phyloP scores from a whole-genome alignment of 2,888 invertebrate genomes.

The Chaetogeoica ovagalla region DNA sequence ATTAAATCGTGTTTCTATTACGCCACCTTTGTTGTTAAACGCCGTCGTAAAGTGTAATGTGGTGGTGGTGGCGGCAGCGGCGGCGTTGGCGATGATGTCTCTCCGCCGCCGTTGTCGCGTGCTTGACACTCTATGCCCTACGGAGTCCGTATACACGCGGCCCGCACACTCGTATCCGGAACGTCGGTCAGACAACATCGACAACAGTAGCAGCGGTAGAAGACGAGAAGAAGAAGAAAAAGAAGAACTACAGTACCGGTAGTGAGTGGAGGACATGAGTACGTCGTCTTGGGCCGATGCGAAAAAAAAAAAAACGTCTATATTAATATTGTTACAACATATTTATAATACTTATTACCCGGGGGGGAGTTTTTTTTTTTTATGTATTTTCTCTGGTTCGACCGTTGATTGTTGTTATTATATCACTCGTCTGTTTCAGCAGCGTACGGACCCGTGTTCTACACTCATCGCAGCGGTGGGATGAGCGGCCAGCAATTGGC shows the following conservation, averaged over 20 bases:
- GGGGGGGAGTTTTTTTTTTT: background rate
- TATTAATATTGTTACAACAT: too few relatives aligned
- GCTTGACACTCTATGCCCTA: background rate
- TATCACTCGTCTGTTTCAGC: background rate
- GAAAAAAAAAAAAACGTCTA: too few relatives aligned
- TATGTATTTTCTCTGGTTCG: background rate
- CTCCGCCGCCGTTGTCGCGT: background rate
- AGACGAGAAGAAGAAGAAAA: too few relatives aligned
- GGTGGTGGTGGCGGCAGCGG: background rate
- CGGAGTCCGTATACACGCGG: too few relatives aligned
- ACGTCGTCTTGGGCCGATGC: too few relatives aligned
- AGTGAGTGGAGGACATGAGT: slow-evolving; percentile 10
- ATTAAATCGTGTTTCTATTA: background rate
- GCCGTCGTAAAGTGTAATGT: background rate
- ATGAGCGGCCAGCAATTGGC: slow-evolving; percentile 43
- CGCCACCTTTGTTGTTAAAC: background rate
- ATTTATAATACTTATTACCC: too few relatives aligned
- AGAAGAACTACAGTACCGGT: too few relatives aligned
- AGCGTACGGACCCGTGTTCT: slow-evolving; percentile 46
- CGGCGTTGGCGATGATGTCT: too few relatives aligned
- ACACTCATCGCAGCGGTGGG: slow-evolving; percentile 39
- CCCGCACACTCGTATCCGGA: background rate
- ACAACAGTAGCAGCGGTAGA: background rate
- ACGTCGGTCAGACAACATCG: slow-evolving; percentile 13
- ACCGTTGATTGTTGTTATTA: background rate